Evolutionary conservation across 30 jellyfish, hydroid and myxozoan species (phyloP).

Genomic region (Aurelia coerulea): DNA sequence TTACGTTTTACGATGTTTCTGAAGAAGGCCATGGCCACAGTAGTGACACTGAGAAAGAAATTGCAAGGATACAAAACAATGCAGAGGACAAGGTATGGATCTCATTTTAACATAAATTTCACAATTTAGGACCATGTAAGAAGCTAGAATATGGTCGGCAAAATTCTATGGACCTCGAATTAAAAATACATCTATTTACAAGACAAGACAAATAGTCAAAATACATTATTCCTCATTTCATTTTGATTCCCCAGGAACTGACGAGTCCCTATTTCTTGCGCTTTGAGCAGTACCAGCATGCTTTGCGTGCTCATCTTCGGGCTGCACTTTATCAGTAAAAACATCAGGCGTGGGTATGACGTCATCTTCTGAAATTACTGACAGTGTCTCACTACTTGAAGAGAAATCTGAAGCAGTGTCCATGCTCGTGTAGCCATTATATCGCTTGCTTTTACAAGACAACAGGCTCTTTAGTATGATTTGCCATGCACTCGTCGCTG

Average conservation of each 20-base stretch:
- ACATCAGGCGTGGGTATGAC: constrained; percentile 72
- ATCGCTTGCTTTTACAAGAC: constrained; percentile 43
- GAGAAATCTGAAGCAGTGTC: constrained; percentile 57
- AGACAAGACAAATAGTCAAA: neutral
- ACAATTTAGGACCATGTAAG: no score
- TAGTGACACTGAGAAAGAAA: no score
- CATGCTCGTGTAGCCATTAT: constrained; percentile 63
- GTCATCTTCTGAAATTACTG: constrained; percentile 56
- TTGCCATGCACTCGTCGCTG: constrained; percentile 69
- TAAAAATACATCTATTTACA: neutral
- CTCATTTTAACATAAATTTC: no score
- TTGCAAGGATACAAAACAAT: no score
- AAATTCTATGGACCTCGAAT: neutral
- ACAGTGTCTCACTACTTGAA: constrained; percentile 72
- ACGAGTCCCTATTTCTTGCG: no score
- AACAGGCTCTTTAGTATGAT: constrained; percentile 60
- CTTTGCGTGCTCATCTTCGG: constrained; percentile 24
- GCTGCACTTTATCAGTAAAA: constrained; percentile 68
- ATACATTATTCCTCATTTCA: no score
- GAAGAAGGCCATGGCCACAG: no score
- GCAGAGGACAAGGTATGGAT: no score
- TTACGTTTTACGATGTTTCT: no score
- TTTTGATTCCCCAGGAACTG: no score
- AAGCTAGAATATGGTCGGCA: no score
- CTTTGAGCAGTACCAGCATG: neutral